A percentile compares a stretch with the other conserved stretches of the same genome.
Conservation (phyloP, 2,888 invertebrate species). For the Sylvicola fuscatus region DNA sequence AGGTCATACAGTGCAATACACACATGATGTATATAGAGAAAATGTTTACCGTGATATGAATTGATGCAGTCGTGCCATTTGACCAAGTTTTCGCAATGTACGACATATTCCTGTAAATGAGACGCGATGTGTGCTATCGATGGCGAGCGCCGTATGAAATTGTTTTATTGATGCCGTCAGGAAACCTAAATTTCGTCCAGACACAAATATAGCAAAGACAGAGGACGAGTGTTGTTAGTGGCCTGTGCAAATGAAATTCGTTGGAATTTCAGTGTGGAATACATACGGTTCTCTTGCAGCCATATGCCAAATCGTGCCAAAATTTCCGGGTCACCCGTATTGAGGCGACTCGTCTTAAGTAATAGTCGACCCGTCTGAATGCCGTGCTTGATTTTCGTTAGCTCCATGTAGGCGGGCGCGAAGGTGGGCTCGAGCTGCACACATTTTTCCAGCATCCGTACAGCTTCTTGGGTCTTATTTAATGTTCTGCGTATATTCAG, state of each 20-base stretch:
- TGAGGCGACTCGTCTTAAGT: conserved; percentile 39
- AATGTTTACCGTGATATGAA: conserved; percentile 35
- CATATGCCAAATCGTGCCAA: conserved; percentile 7
- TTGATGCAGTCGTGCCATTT: conserved; percentile 42
- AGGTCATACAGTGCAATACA: no score
- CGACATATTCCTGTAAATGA: conserved; percentile 31
- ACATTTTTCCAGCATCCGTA: conserved; percentile 46
- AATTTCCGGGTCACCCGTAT: conserved; percentile 22
- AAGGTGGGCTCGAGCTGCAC: conserved; percentile 44
- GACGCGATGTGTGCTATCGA: conserved; percentile 5
- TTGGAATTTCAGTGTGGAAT: background rate
- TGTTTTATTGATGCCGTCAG: conserved; percentile 2
- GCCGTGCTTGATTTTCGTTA: conserved; percentile 36
- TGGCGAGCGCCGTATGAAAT: conserved; percentile 4
- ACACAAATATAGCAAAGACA: background rate
- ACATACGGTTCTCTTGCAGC: conserved; percentile 7
- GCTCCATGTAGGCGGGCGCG: conserved; percentile 45
- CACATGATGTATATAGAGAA: no score
- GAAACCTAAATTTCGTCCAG: background rate
- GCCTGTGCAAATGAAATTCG: background rate
- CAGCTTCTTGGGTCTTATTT: conserved; percentile 40
- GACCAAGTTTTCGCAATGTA: conserved; percentile 37
- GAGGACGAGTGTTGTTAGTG: no score
- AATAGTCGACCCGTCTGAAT: conserved; percentile 33
- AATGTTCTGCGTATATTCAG: conserved; percentile 29